These are phyloP conservation scores for Mayetiola destructor DNA, from an alignment of 2,888 invertebrate species.

Conservation along the genomic window DNA sequence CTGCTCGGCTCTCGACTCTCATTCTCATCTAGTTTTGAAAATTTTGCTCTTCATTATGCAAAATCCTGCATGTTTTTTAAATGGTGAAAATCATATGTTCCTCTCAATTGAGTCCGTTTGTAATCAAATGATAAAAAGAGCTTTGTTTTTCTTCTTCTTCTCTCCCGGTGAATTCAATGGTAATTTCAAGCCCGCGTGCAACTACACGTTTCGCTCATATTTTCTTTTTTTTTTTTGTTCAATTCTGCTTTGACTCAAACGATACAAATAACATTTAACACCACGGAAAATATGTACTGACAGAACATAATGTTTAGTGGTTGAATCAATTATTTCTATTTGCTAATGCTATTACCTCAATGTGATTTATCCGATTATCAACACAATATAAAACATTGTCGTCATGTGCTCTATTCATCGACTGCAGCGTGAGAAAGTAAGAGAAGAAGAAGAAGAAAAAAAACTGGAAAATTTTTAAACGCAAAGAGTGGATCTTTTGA, in stretches of 20 bases:
- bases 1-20: not conserved
- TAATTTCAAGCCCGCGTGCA: no score
- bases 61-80: not conserved
- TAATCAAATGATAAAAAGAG: constrained; percentile 5
- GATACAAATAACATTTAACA: not conserved
- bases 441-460: not conserved
- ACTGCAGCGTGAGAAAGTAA: no score
- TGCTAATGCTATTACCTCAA: constrained; percentile 9
- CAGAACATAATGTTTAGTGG: not conserved
- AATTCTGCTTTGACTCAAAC: no score
- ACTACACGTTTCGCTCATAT: no score
- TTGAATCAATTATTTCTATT: not conserved
- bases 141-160: not conserved
- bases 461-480: not conserved
- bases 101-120: not conserved
- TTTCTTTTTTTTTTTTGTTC: no score
- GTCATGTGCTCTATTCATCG: not conserved
- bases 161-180: no score
- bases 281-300: not conserved
- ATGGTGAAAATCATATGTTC: not conserved
- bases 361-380: constrained; percentile 2
- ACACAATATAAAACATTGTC: constrained; percentile 4
- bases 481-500: not conserved
- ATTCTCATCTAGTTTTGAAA: not conserved
- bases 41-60: not conserved